A percentile compares a stretch with the other conserved stretches of the same genome.
Evolutionary conservation across 2,797 vertebrate genomes (phyloP).

Genomic region (Acestrorhynchus altus): DNA sequence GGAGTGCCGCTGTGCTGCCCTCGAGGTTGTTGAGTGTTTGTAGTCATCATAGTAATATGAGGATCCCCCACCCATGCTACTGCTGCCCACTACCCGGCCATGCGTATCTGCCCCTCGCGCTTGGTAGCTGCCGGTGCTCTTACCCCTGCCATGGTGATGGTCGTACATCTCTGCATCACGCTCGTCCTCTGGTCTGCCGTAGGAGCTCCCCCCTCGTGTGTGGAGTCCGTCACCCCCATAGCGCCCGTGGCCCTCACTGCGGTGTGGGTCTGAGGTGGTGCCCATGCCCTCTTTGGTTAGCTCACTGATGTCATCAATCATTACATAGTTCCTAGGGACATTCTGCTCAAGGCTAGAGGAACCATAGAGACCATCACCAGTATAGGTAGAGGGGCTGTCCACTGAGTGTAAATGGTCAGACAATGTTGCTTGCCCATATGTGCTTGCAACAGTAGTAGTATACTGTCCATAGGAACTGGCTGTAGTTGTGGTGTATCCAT

Average conservation of each 20-base stretch:
- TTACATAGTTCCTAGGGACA: constrained; percentile 95
- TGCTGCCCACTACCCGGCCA: constrained; percentile 84
- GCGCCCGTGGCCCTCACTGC: constrained; percentile 74
- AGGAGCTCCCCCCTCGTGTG: constrained; percentile 86
- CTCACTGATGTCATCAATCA: constrained; percentile 98
- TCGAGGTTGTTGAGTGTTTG: constrained; percentile 62
- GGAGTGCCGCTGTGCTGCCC: constrained; percentile 84
- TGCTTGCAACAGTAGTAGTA: constrained; percentile 74
- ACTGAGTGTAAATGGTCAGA: constrained; percentile 74
- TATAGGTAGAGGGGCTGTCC: constrained; percentile 86
- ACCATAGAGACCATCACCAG: constrained; percentile 88
- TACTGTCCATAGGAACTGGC: constrained; percentile 81
- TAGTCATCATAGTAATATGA: constrained; percentile 90
- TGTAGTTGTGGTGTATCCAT: constrained; percentile 79
- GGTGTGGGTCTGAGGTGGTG: constrained; percentile 82
- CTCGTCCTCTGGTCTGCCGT: constrained; percentile 91
- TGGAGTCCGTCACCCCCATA: constrained; percentile 80
- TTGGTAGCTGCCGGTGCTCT: constrained; percentile 87
- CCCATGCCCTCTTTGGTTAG: constrained; percentile 93
- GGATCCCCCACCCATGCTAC: constrained; percentile 80
- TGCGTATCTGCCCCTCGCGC: constrained; percentile 82
- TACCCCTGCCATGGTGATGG: constrained; percentile 87
- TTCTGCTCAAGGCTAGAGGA: constrained; percentile 92
- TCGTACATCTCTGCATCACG: constrained; percentile 95
- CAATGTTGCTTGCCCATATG: constrained; percentile 78